Evolutionary conservation across 2,797 vertebrate species (phyloP).

Genomic region (Anas acuta): DNA sequence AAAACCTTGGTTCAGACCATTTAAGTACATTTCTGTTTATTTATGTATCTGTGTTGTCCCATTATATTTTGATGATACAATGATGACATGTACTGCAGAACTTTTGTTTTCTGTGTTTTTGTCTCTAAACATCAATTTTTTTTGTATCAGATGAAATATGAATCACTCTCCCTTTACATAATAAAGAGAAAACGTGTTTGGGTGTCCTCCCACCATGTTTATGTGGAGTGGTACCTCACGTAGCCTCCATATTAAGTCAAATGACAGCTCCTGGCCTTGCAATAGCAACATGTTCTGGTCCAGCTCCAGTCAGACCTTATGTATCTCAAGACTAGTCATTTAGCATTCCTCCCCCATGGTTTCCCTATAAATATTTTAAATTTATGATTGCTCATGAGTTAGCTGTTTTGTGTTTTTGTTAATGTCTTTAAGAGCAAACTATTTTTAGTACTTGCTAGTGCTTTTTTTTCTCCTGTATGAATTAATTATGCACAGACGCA

Average conservation of each 20-base stretch:
- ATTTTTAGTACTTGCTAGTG: neutral
- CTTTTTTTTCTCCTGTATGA: constrained; percentile 6
- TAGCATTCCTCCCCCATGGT: neutral
- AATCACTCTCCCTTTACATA: constrained; percentile 12
- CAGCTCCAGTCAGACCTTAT: neutral
- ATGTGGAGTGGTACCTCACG: neutral
- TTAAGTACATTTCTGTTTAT: neutral
- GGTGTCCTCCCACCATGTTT: neutral
- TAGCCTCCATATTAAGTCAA: neutral
- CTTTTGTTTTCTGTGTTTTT: neutral
- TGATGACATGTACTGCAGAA: neutral
- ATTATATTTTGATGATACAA: neutral
- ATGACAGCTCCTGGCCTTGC: neutral
- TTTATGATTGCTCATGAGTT: neutral
- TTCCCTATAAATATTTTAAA: neutral
- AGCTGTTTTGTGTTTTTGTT: neutral
- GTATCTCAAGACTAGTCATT: neutral
- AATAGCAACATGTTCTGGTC: neutral
- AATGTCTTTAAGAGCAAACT: neutral
- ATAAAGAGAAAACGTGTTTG: neutral
- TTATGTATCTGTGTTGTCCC: neutral
- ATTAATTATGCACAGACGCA: neutral
- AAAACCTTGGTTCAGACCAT: neutral
- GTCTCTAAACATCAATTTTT: neutral
- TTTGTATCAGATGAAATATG: neutral